Percentiles rank a stretch among this genome's conserved stretches.
These are phyloP conservation scores for Xylota segnis DNA, from an alignment of 2,888 invertebrate genomes.

Conservation along the genomic window DNA sequence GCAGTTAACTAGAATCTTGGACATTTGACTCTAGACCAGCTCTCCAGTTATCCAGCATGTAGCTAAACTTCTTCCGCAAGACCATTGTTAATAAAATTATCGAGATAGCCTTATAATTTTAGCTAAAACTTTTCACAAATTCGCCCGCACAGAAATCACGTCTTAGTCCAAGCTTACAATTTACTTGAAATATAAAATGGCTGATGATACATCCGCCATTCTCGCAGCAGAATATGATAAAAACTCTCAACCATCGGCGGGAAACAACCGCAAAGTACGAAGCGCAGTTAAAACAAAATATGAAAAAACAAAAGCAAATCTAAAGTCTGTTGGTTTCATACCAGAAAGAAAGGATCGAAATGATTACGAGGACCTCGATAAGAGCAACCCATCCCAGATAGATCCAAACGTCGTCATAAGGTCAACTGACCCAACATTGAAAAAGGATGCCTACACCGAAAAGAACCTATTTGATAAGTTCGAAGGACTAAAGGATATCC, in stretches of 20 bases:
- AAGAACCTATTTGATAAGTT: conserved; percentile 21
- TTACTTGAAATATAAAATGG: conserved; percentile 15
- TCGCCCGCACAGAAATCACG: neutral
- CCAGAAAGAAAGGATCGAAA: conserved; percentile 52
- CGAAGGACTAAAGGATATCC: conserved; percentile 19
- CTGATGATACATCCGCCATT: conserved; percentile 4
- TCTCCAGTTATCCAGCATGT: too few species aligned
- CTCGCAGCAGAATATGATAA: conserved; percentile 9
- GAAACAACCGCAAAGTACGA: conserved; percentile 40
- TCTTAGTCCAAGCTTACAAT: neutral
- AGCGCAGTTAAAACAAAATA: conserved; percentile 61
- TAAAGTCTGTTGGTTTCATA: conserved; percentile 38
- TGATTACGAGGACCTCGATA: conserved; percentile 78
- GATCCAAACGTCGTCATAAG: conserved; percentile 28
- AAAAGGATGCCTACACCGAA: conserved; percentile 21
- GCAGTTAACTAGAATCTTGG: too few species aligned
- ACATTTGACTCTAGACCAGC: too few species aligned
- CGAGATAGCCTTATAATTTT: neutral
- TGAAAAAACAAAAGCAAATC: conserved; percentile 49
- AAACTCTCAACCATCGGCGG: neutral
- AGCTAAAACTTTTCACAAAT: neutral
- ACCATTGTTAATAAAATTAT: neutral
- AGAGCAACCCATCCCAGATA: conserved; percentile 51
- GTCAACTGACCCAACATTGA: conserved; percentile 21
- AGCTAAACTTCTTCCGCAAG: neutral